Evolutionary conservation across 1,140 invertebrate genomes (phyloP).

Genomic region (Melitaea cinxia): DNA sequence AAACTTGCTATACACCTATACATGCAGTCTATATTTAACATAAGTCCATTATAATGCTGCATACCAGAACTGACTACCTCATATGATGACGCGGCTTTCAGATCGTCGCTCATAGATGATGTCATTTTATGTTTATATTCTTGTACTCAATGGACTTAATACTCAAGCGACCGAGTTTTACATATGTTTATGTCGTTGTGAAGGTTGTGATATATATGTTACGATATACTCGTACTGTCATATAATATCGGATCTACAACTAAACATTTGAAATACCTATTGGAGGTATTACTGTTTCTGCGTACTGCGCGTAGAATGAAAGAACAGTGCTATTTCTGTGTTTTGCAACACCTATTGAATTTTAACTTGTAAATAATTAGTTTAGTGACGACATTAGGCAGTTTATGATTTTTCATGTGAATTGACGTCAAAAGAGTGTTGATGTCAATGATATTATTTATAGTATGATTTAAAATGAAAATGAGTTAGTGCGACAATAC

Average conservation of each 20-base stretch:
- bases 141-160: constrained; percentile 45
- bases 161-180: constrained; percentile 18
- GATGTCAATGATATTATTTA: constrained; percentile 62
- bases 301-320: neutral
- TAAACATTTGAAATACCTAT: neutral
- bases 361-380: constrained; percentile 6
- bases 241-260: no score
- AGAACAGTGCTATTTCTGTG: neutral
- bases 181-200: constrained; percentile 2
- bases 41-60: constrained; percentile 55
- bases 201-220: neutral
- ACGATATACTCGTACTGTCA: no score
- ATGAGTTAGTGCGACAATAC: constrained; percentile 47
- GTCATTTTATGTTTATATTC: constrained; percentile 56
- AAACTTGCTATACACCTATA: constrained; percentile 41
- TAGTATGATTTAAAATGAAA: constrained; percentile 62
- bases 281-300: neutral
- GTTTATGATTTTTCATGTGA: constrained; percentile 39
- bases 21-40: constrained; percentile 54
- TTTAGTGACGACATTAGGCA: constrained; percentile 26
- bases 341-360: neutral
- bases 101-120: constrained; percentile 50
- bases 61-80: constrained; percentile 56
- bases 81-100: constrained; percentile 53
- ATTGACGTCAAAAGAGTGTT: constrained; percentile 52